phyloP scores from a whole-genome alignment of 2,113 vertebrate species.

The Apteryx mantelli region DNA sequence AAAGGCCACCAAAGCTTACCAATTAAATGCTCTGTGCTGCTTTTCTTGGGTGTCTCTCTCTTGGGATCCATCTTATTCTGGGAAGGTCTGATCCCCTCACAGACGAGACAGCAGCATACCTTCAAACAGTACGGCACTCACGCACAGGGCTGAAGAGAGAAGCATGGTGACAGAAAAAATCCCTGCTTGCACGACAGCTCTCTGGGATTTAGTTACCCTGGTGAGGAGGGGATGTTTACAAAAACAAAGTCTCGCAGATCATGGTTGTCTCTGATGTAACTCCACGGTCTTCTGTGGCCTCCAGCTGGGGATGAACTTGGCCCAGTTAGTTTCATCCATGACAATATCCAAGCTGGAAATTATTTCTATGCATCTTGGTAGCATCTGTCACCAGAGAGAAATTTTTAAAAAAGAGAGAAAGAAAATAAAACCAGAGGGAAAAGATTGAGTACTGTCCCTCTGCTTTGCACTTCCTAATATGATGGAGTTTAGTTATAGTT shows the following conservation, averaged over 20 bases:
- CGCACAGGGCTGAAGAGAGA: background rate
- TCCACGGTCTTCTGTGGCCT: background rate
- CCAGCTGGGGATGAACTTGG: background rate
- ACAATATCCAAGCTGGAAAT: background rate
- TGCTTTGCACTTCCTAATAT: background rate
- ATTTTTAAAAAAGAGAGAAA: background rate
- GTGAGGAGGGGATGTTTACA: conserved; percentile 38
- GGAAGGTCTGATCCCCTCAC: background rate
- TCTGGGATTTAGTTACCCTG: conserved; percentile 22
- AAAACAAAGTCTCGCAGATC: background rate
- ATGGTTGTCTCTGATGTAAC: background rate
- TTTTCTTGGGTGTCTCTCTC: conserved; percentile 37
- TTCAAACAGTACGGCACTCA: background rate
- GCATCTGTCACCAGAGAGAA: background rate
- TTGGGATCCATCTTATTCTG: conserved; percentile 52
- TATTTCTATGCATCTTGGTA: background rate
- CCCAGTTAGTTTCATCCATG: background rate
- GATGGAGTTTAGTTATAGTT: background rate
- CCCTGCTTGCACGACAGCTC: rapidly evolving
- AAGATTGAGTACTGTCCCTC: background rate
- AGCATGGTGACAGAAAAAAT: background rate
- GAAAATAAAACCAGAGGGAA: background rate
- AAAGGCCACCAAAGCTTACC: conserved; percentile 73
- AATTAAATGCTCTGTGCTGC: conserved; percentile 77
- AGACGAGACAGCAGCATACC: background rate